phyloP scores from a whole-genome alignment of 1,140 invertebrate genomes.

The Aphaenogaster floridana region DNA sequence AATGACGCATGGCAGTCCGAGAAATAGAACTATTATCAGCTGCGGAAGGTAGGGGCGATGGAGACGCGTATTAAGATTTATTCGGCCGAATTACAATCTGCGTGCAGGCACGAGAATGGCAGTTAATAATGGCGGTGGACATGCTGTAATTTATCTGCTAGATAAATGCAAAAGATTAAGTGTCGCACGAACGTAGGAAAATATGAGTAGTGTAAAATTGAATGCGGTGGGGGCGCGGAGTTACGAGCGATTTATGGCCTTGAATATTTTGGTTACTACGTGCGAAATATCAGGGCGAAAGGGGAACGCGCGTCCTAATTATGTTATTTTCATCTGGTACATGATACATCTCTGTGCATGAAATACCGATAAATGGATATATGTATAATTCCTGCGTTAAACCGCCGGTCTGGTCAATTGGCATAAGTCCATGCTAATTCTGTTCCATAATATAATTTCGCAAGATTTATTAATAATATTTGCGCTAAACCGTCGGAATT shows the following conservation, averaged over 20 bases:
- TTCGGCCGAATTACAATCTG: conserved; percentile 22
- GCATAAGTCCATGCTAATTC: conserved; percentile 35
- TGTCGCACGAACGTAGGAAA: conserved; percentile 24
- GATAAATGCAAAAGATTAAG: conserved; percentile 56
- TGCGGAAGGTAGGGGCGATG: background rate
- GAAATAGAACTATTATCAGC: conserved; percentile 69
- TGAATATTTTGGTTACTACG: conserved; percentile 54
- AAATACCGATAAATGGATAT: conserved; percentile 20
- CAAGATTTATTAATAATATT: conserved; percentile 30
- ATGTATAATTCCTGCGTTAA: conserved; percentile 43
- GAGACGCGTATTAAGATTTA: conserved; percentile 52
- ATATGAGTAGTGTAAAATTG: conserved; percentile 62
- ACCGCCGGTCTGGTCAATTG: conserved; percentile 45
- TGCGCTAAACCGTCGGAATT: background rate
- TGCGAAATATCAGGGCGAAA: conserved; percentile 29
- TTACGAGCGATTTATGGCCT: conserved; percentile 51
- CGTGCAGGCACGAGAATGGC: conserved; percentile 15
- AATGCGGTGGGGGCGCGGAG: conserved; percentile 37
- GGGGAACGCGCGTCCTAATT: conserved; percentile 44
- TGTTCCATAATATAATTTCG: conserved; percentile 25
- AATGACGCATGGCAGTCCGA: conserved; percentile 50
- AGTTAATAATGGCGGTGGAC: conserved; percentile 31
- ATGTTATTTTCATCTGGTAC: conserved; percentile 63
- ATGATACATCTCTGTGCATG: conserved; percentile 52
- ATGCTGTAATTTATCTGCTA: conserved; percentile 37